Evolutionary conservation across 2,888 invertebrate species (phyloP), one percentile per base, ranked within the genome.

Genomic region (Lasioglossum villosulum): DNA sequence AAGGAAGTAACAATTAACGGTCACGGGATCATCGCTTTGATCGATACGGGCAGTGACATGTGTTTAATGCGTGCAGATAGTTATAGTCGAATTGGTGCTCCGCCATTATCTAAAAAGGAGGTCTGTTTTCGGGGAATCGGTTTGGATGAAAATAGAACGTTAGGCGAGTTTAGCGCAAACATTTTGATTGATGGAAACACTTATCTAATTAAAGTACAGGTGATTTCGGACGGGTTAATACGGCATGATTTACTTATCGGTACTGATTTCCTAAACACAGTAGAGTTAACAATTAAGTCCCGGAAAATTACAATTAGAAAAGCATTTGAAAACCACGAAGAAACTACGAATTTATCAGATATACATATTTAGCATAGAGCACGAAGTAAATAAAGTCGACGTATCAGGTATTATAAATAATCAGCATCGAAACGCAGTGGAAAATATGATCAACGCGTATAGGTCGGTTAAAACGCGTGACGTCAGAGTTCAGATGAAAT

Each of bases 11-110:
- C 10, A 27, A 66, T 66, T 19, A 66, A 75, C 2, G 63, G 63
- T 42, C 19, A 6, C 4, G 42, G 63, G 42, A 4, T 75, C 4
- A 45, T 19, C 6, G 75, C 75, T 4, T 59, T 75, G 12, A 42
- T 75, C 5, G 75, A 75, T 75, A 75, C 75, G 16, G 75, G 75
- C 2, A 75, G 75, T 23, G 75, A 66, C 23, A 63, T 75, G 6
- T 63, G 63, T 27, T 19, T 75, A 23, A 59, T 75, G 74, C 59
- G 74, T 56, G 56, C 74, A 2, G 19, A 75, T 5, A 63, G 27
- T 14, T 75, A 63, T 39, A 30, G 19, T 45, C 39, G 16, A 4
- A 42, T 75, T 45, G 75, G 75, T 59, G 75, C 42, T 42, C 75
- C 63, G 30, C 30, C 19, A 8, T 75, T 48, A 5, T 48, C 14